These are phyloP conservation scores for Halocaridina rubra DNA, from an alignment of 2,888 invertebrate species.

Conservation along the genomic window DNA sequence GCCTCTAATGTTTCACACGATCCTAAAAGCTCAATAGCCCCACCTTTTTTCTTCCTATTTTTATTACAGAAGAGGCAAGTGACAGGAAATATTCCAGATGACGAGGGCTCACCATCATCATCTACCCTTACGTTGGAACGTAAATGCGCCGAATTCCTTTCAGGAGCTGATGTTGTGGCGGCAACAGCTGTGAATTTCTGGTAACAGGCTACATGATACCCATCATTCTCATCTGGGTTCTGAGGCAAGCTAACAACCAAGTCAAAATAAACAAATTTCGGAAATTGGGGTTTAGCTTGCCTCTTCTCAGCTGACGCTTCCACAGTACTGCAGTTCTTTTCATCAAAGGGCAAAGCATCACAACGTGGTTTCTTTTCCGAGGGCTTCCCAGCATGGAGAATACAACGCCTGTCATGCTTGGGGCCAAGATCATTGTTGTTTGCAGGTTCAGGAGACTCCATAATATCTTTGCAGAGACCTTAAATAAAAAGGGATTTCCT, in stretches of 20 bases:
- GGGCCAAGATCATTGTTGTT: too few species aligned
- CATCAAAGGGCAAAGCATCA: not conserved
- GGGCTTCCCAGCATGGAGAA: not conserved
- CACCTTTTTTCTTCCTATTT: too few species aligned
- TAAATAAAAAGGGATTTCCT: not conserved
- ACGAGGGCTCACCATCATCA: too few species aligned
- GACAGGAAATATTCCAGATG: too few species aligned
- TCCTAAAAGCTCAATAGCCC: too few species aligned
- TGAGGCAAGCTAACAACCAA: not conserved
- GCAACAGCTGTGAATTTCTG: constrained; percentile 5
- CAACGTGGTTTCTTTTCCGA: not conserved
- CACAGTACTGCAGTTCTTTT: not conserved
- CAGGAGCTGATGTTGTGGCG: not conserved
- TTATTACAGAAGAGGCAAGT: too few species aligned
- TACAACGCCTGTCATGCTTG: not conserved
- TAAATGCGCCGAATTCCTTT: not conserved
- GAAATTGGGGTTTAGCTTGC: not conserved
- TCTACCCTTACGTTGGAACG: too few species aligned
- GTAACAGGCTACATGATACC: too few species aligned
- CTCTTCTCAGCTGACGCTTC: not conserved
- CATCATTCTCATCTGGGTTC: not conserved
- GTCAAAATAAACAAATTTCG: not conserved
- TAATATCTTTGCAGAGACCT: too few species aligned
- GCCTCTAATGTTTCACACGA: too few species aligned
- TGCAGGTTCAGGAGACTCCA: not conserved